Evolutionary conservation across 2,888 invertebrate species (phyloP).

Genomic region (Parochlus steinenii): DNA sequence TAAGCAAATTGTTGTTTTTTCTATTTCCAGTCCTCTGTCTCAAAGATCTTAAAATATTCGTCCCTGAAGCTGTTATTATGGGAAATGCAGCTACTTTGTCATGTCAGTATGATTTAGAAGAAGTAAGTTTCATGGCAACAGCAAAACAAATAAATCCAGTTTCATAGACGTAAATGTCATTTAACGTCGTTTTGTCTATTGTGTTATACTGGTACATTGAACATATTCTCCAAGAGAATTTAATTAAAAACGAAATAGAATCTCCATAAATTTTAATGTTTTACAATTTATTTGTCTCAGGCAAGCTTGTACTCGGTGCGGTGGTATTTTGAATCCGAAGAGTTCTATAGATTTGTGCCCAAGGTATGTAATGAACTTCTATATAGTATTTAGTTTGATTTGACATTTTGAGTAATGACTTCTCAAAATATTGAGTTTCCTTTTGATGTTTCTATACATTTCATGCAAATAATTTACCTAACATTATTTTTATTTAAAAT

Average conservation of each 20-base stretch:
- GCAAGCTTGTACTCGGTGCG: slow-evolving; percentile 40
- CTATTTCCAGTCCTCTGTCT: slow-evolving; percentile 24
- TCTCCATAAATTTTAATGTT: slow-evolving; percentile 6
- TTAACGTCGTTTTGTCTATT: not conserved
- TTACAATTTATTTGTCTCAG: slow-evolving; percentile 17
- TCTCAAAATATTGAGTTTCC: too few species aligned
- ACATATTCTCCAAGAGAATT: not conserved
- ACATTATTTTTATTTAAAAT: too few species aligned
- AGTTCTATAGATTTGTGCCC: slow-evolving; percentile 45
- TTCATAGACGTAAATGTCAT: not conserved
- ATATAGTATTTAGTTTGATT: too few species aligned
- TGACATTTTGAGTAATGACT: too few species aligned
- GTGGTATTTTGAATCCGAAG: slow-evolving; percentile 42
- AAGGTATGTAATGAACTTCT: too few species aligned
- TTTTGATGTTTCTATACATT: too few species aligned
- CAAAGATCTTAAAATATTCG: slow-evolving; percentile 31
- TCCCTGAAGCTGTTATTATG: slow-evolving; percentile 31
- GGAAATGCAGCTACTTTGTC: slow-evolving; percentile 31
- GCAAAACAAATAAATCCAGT: not conserved
- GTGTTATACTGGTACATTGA: not conserved
- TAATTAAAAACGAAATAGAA: slow-evolving; percentile 5
- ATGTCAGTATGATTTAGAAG: slow-evolving; percentile 31
- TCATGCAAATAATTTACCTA: too few species aligned
- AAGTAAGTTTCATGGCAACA: slow-evolving; percentile 22
- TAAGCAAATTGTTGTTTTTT: slow-evolving; percentile 12